A percentile compares a stretch with the other conserved stretches of the same genome.
Conservation (phyloP, 2,797 vertebrate genomes). For the Taenioides sp. region DNA sequence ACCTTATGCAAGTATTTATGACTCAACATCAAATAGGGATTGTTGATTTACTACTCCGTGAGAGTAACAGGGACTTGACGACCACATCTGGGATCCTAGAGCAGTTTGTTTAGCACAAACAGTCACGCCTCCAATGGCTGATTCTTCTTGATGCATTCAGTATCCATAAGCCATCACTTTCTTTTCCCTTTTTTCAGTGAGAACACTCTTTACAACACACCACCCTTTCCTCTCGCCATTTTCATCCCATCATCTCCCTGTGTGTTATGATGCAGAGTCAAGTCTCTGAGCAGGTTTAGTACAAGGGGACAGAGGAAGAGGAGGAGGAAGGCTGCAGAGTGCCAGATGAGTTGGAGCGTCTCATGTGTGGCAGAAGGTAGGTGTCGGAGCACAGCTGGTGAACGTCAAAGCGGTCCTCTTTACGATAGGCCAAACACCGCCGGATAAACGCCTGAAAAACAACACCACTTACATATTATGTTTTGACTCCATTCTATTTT, state of each 20-base stretch:
- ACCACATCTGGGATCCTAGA: conserved; percentile 25
- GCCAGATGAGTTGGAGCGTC: conserved; percentile 97
- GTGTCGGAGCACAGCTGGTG: conserved; percentile 97
- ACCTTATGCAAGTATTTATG: background rate
- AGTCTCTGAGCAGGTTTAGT: conserved; percentile 52
- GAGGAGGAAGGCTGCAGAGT: conserved; percentile 89
- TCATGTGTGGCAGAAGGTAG: conserved; percentile 98
- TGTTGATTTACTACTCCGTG: conserved; percentile 20
- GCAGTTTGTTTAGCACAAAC: conserved; percentile 24
- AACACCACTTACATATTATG: background rate
- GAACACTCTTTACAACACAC: conserved; percentile 25
- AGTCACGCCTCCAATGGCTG: conserved; percentile 22
- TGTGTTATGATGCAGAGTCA: conserved; percentile 30
- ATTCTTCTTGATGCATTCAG: conserved; percentile 20
- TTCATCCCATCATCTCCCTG: background rate
- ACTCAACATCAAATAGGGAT: conserved; percentile 6
- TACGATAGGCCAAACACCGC: conserved; percentile 96
- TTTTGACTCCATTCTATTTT: too few species aligned
- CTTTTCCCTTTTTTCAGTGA: background rate
- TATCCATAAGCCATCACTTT: background rate
- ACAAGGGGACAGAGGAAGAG: conserved; percentile 80
- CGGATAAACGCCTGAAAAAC: conserved; percentile 91
- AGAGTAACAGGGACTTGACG: conserved; percentile 18
- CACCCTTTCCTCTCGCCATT: too few species aligned
- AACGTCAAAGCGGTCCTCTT: conserved; percentile 97